Evolutionary conservation across 2,113 vertebrate genomes (phyloP).

Genomic region (Elephantulus edwardii): DNA sequence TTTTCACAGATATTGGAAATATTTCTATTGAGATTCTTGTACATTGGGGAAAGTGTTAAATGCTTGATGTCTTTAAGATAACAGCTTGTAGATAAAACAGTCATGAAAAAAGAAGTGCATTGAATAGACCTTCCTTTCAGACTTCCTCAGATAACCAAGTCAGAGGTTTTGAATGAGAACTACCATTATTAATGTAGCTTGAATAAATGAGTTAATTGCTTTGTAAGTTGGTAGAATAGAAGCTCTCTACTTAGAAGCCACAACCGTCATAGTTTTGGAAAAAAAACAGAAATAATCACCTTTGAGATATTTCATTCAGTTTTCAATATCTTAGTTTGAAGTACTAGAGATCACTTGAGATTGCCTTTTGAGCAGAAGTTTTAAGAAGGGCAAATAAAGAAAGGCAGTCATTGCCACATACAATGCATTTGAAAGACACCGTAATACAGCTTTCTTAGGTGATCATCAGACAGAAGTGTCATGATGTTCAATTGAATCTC

Average conservation of each 20-base stretch:
- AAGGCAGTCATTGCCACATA: constrained; percentile 44
- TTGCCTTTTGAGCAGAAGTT: constrained; percentile 62
- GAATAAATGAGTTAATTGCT: constrained; percentile 78
- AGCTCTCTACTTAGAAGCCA: constrained; percentile 67
- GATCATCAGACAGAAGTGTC: constrained; percentile 18
- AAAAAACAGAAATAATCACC: constrained; percentile 73
- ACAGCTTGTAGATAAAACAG: constrained; percentile 41
- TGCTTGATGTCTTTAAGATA: constrained; percentile 23
- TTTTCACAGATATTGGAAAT: constrained; percentile 23
- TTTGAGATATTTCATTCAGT: constrained; percentile 56
- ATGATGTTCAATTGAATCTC: constrained; percentile 55
- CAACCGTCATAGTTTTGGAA: constrained; percentile 65
- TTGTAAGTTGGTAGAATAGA: constrained; percentile 72
- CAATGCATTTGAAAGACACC: constrained; percentile 56
- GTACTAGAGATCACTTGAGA: constrained; percentile 57
- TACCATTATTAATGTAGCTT: constrained; percentile 71
- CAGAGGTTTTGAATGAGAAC: constrained; percentile 75
- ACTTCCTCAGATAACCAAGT: constrained; percentile 33
- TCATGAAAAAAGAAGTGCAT: constrained; percentile 50
- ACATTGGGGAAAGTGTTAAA: constrained; percentile 35
- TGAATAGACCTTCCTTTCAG: constrained; percentile 46
- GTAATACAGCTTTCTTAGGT: constrained; percentile 41
- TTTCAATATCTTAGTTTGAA: constrained; percentile 59
- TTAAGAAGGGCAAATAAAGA: constrained; percentile 45
- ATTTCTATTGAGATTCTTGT: constrained; percentile 8